Evolutionary conservation across 2,888 invertebrate genomes (phyloP).

Genomic region (Nephrotoma guestfalica): DNA sequence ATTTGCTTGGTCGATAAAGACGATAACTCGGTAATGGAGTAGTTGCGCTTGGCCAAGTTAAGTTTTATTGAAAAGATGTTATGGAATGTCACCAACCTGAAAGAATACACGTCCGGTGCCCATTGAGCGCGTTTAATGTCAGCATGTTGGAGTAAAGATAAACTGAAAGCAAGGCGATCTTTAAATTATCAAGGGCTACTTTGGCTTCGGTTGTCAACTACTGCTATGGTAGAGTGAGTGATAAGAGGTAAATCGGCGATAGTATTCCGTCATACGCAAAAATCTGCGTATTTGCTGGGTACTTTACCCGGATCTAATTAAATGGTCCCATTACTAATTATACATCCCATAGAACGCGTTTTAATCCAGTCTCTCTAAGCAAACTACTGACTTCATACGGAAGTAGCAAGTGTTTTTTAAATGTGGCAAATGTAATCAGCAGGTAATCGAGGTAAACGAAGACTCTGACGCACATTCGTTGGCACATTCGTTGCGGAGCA

Average conservation of each 20-base stretch:
- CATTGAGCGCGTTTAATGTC: background rate
- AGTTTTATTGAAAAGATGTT: background rate
- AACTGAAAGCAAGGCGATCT: background rate
- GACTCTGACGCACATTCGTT: no score
- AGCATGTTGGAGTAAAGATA: background rate
- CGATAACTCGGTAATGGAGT: background rate
- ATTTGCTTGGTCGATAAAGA: no score
- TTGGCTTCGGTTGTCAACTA: slow-evolving; percentile 7
- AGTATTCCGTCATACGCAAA: slow-evolving; percentile 6
- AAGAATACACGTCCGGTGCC: background rate
- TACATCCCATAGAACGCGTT: no score
- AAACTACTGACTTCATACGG: no score
- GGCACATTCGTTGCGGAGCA: no score
- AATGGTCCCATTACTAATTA: no score
- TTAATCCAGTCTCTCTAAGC: no score
- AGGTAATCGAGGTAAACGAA: no score
- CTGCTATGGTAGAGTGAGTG: no score
- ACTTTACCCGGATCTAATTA: background rate
- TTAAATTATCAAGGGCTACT: slow-evolving; percentile 6
- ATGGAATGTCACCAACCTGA: background rate
- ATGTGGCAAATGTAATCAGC: no score
- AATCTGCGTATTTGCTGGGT: background rate
- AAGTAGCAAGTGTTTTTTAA: no score
- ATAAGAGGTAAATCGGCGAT: background rate
- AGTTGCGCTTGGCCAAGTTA: no score